Evolutionary conservation across 2,113 vertebrate species (phyloP).

Genomic region (Sphaerodactylus townsendi): DNA sequence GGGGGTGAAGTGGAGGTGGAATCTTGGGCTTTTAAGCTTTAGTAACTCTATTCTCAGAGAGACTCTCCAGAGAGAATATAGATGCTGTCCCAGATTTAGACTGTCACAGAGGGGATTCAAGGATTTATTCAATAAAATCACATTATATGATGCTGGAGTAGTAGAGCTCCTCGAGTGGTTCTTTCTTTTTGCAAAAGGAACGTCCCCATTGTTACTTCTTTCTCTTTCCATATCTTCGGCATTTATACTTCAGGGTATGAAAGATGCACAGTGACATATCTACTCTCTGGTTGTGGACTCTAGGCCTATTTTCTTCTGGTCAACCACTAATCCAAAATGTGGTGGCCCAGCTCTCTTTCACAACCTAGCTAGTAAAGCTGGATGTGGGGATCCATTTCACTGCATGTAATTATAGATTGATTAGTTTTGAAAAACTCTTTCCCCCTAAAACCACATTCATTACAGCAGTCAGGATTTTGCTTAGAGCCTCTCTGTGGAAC

Average conservation of each 20-base stretch:
- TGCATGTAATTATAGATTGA: conserved; percentile 37
- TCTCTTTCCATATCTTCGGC: neutral
- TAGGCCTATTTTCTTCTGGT: conserved; percentile 32
- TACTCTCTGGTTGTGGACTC: neutral
- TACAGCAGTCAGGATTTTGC: conserved; percentile 49
- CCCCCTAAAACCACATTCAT: conserved; percentile 52
- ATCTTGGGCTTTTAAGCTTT: neutral
- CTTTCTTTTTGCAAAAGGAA: neutral
- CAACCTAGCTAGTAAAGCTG: neutral
- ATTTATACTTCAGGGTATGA: neutral
- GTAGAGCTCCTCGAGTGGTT: conserved; percentile 3
- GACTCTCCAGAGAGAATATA: neutral
- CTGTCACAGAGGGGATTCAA: neutral
- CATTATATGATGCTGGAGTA: conserved; percentile 6
- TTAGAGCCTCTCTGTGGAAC: conserved; percentile 47
- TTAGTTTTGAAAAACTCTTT: conserved; percentile 31
- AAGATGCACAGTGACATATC: neutral
- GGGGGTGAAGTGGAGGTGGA: neutral
- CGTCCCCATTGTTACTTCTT: neutral
- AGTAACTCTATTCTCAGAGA: neutral
- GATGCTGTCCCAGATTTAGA: neutral
- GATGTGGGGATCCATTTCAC: conserved; percentile 1
- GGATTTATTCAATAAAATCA: neutral
- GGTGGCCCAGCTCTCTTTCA: neutral
- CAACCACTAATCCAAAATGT: neutral